Evolutionary conservation across 2,888 invertebrate species (phyloP).

Genomic region (Chloroclysta siterata): DNA sequence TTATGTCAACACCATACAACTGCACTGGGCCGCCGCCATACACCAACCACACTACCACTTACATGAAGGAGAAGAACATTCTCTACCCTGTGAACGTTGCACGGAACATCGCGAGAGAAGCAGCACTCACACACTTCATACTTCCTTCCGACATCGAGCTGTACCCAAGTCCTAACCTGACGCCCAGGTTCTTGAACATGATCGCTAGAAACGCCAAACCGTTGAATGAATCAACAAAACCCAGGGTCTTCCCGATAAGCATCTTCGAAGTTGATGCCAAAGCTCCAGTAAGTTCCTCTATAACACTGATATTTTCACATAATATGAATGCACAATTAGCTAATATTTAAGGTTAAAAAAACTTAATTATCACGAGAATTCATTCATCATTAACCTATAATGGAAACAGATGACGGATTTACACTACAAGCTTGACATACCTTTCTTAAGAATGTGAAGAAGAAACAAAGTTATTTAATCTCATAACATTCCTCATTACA

Average conservation of each 20-base stretch:
- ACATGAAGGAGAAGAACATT: slow-evolving; percentile 91
- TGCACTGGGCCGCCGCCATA: slow-evolving; percentile 90
- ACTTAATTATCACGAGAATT: too few species aligned
- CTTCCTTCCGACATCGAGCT: slow-evolving; percentile 95
- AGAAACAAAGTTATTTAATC: too few species aligned
- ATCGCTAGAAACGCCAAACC: slow-evolving; percentile 89
- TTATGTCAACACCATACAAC: slow-evolving; percentile 87
- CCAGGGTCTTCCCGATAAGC: slow-evolving; percentile 93
- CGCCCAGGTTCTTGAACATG: slow-evolving; percentile 93
- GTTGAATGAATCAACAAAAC: slow-evolving; percentile 78
- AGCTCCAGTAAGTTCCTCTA: slow-evolving; percentile 61
- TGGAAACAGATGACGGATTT: too few species aligned
- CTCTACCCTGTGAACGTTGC: slow-evolving; percentile 96
- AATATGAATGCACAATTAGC: too few species aligned
- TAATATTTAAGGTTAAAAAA: too few species aligned
- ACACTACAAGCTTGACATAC: too few species aligned
- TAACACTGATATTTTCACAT: too few species aligned
- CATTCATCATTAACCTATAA: too few species aligned
- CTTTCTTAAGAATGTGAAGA: too few species aligned
- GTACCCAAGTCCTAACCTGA: slow-evolving; percentile 93
- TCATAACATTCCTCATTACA: too few species aligned
- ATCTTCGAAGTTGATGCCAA: slow-evolving; percentile 93
- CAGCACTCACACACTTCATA: slow-evolving; percentile 92
- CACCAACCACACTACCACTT: slow-evolving; percentile 87
- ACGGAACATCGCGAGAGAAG: slow-evolving; percentile 94